Base-by-base conservation (phyloP, 2,888 invertebrate genomes). In the Agrotis clavis region DNA sequence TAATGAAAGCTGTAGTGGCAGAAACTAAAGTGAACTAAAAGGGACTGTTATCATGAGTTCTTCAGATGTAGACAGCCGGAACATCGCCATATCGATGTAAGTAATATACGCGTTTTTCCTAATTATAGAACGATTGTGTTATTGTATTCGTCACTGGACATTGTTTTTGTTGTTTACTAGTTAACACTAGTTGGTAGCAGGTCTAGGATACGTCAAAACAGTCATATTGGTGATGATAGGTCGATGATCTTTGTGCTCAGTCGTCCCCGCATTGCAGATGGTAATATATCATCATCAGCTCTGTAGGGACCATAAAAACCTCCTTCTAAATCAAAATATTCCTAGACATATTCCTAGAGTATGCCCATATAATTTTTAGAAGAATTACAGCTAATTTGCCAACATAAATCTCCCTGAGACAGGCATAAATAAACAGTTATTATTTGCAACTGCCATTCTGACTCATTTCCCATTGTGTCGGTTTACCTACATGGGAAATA, bases 41-140 rank as follows among this genome's bases (percentile, higher is more conserved):
- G 77, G 77, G 74, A 89, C 84, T 85, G 81, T 84, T 89, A 93
- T 85, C 80, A 96, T 96, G 96, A 94, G 93, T 92, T 93, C 95
- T 83, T 95, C 96, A 65, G 96, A 96, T 89, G 88, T 96, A 86
- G 96, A 96, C 81, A 95, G 91, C 90, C 95, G 96, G 79, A 96
- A 94, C 89, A 93, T 96, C 86, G 92, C 95, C 86, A 88, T 96
- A 90, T 94, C 96, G 87, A 95, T 96, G 96, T 96, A 88, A 95
- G 96, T 95, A 89, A 83, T 90, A 87, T 88, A 89, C 89, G 89
- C 88, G 88, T 91, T 90, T 92, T 87, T 87, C 87, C 92, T 92
- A 92, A 92, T 87, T 92, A 90, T 90, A 93, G 92, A 87, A 88
- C 81, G 83, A 88, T 87, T 85, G 88, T 88, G 86, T 87, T 89